phyloP scores from a whole-genome alignment of 1,140 invertebrate species.

The Theocolax elegans region DNA sequence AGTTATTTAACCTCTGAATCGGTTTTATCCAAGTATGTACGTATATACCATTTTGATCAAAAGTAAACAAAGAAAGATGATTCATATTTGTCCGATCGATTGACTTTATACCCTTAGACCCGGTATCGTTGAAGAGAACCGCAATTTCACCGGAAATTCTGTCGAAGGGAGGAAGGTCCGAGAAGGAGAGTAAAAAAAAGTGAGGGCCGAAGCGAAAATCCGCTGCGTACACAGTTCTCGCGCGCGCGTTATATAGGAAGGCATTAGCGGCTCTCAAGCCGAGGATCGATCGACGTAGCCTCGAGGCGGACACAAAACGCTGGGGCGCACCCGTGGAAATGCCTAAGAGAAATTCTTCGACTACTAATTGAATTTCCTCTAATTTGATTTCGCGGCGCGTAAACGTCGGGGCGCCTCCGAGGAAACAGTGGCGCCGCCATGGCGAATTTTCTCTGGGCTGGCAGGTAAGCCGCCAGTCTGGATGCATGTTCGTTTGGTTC shows the following conservation, averaged over 20 bases:
- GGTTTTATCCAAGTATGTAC: too few relatives aligned
- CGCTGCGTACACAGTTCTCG: not conserved
- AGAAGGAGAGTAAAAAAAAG: not conserved
- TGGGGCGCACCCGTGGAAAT: slow-evolving; percentile 50
- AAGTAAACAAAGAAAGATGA: too few relatives aligned
- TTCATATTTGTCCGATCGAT: too few relatives aligned
- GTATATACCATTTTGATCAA: too few relatives aligned
- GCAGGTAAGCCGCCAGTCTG: not conserved
- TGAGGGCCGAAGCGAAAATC: not conserved
- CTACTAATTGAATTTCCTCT: slow-evolving; percentile 62
- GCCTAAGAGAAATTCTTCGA: slow-evolving; percentile 55
- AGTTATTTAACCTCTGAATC: too few relatives aligned
- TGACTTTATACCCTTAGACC: too few relatives aligned
- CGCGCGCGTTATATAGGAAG: not conserved
- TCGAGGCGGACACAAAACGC: slow-evolving; percentile 8
- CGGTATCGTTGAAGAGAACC: too few relatives aligned
- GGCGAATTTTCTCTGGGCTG: not conserved
- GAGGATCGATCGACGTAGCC: not conserved
- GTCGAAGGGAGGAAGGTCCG: not conserved
- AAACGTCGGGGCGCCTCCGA: not conserved
- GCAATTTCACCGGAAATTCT: too few relatives aligned
- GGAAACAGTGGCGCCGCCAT: slow-evolving; percentile 11
- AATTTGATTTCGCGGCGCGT: slow-evolving; percentile 58
- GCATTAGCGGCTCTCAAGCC: slow-evolving; percentile 2
- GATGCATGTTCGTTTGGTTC: not conserved